Conservation (phyloP, 2,797 vertebrate genomes). For the Hemibagrus guttatus region DNA sequence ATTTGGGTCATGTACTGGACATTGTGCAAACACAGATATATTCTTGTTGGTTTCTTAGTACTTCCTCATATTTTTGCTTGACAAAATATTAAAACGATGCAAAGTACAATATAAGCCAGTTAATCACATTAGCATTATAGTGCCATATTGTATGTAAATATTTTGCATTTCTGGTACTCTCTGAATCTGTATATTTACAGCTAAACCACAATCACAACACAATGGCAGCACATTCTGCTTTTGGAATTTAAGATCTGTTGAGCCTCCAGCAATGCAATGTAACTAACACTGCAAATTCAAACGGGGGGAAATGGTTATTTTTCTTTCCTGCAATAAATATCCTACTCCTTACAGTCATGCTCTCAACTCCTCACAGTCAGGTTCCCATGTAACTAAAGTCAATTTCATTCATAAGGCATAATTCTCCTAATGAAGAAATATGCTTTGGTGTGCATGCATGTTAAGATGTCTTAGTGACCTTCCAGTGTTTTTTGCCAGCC, state of each 20-base stretch:
- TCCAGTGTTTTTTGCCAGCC: slow-evolving; percentile 39
- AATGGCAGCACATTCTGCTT: neutral
- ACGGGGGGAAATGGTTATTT: neutral
- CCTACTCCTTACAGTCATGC: neutral
- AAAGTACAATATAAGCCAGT: neutral
- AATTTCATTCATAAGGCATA: slow-evolving; percentile 29
- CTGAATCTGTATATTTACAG: neutral
- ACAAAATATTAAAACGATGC: neutral
- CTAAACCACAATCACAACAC: neutral
- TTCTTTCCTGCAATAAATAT: neutral
- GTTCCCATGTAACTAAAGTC: neutral
- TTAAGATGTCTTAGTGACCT: slow-evolving; percentile 30
- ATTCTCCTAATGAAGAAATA: slow-evolving; percentile 44
- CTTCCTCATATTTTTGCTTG: neutral
- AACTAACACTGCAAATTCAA: neutral
- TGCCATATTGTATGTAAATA: neutral
- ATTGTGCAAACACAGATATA: neutral
- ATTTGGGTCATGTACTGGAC: neutral
- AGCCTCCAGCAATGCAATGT: neutral
- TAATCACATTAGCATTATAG: neutral
- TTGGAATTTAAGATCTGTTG: neutral
- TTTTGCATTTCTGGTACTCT: neutral
- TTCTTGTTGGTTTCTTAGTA: neutral
- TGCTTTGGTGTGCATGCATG: slow-evolving; percentile 32
- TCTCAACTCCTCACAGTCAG: neutral